Evolutionary conservation across 2,888 invertebrate genomes (phyloP).

Genomic region (Euzophera pinguis): DNA sequence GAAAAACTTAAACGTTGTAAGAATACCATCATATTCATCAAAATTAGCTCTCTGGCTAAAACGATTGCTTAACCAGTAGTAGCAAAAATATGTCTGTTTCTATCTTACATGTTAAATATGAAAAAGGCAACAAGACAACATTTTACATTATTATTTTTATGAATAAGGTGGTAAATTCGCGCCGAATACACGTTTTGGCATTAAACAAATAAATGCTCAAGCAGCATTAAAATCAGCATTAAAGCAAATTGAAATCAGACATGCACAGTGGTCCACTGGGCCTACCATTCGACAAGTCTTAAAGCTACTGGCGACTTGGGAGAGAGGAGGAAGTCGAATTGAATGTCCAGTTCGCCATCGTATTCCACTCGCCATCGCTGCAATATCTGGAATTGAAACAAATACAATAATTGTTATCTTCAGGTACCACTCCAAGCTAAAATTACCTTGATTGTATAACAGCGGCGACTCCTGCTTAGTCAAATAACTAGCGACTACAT

Average conservation of each 20-base stretch:
- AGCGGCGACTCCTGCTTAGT: too few relatives aligned
- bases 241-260: background rate
- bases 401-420: background rate
- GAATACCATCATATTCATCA: background rate
- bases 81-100: too few relatives aligned
- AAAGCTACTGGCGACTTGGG: slow-evolving; percentile 87
- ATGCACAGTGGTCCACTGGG: slow-evolving; percentile 4
- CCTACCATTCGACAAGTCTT: slow-evolving; percentile 81
- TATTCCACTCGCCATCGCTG: slow-evolving; percentile 85
- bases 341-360: slow-evolving; percentile 84
- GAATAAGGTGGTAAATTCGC: too few relatives aligned
- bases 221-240: background rate
- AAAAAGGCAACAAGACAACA: too few relatives aligned
- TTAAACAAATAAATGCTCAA: background rate
- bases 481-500: too few relatives aligned
- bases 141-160: too few relatives aligned
- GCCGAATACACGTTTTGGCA: too few relatives aligned
- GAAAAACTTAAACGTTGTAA: background rate
- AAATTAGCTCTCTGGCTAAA: too few relatives aligned
- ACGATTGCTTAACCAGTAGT: too few relatives aligned
- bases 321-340: slow-evolving; percentile 90
- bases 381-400: slow-evolving; percentile 74
- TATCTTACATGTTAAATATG: too few relatives aligned
- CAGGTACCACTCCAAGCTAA: background rate
- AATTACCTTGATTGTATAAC: too few relatives aligned